phyloP scores from a whole-genome alignment of 2,888 invertebrate genomes.

The Zeuzera pyrina region DNA sequence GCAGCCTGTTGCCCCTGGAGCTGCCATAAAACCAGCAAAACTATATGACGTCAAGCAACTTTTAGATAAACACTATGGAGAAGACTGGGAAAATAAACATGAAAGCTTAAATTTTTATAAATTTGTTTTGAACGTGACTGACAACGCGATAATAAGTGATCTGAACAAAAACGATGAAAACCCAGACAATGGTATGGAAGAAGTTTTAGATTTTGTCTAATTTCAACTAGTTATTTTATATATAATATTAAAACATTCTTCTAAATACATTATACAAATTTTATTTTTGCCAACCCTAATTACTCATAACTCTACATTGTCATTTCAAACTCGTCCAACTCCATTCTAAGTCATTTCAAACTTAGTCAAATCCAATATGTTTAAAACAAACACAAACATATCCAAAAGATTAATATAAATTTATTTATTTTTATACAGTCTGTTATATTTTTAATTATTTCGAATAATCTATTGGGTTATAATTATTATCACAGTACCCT shows the following conservation, averaged over 20 bases:
- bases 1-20: background rate
- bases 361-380: background rate
- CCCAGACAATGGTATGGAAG: slow-evolving; percentile 4
- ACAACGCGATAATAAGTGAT: slow-evolving; percentile 1
- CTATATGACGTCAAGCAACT: slow-evolving; percentile 1
- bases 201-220: slow-evolving; percentile 10
- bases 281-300: background rate
- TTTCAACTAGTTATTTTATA: background rate
- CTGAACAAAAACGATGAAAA: slow-evolving; percentile 1
- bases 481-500: too few relatives aligned
- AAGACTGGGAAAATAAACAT: slow-evolving; percentile 4
- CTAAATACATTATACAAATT: too few relatives aligned
- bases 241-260: slow-evolving; percentile 1
- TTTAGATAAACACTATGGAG: slow-evolving; percentile 6
- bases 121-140: slow-evolving; percentile 2
- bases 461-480: background rate
- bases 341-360: background rate
- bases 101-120: slow-evolving; percentile 4
- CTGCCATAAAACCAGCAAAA: slow-evolving; percentile 1
- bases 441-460: background rate
- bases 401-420: background rate
- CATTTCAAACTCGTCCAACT: background rate
- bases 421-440: background rate
- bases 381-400: background rate
- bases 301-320: background rate